Conservation (phyloP, 2,797 vertebrate species). For the Helicolenus hilgendorfi region DNA sequence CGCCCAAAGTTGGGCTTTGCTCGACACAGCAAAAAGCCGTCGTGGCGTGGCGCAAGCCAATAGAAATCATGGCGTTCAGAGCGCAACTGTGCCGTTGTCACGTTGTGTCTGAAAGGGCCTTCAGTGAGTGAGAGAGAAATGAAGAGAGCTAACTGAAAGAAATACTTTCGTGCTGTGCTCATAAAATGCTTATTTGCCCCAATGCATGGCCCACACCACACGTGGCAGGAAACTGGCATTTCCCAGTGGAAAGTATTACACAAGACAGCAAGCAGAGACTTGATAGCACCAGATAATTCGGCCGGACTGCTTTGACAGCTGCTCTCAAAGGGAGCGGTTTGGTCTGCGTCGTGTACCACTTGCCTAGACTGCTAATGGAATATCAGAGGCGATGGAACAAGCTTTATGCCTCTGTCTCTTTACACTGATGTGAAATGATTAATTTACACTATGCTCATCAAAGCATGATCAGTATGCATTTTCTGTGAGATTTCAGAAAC, state of each 20-base stretch:
- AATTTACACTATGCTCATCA: constrained; percentile 19
- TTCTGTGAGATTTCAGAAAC: constrained; percentile 18
- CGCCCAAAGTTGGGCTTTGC: too few species aligned
- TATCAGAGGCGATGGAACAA: constrained; percentile 2
- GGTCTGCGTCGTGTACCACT: constrained; percentile 9
- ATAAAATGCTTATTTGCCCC: too few species aligned
- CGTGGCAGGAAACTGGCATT: constrained; percentile 36
- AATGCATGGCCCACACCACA: not conserved
- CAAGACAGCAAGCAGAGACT: constrained; percentile 63
- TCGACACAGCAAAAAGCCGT: accelerated
- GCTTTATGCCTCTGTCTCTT: not conserved
- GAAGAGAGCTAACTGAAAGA: too few species aligned
- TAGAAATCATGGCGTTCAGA: too few species aligned
- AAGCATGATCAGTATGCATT: constrained; percentile 1
- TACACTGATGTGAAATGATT: constrained; percentile 8
- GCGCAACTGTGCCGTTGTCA: too few species aligned
- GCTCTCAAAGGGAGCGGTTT: constrained; percentile 42
- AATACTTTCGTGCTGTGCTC: too few species aligned
- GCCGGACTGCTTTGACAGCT: constrained; percentile 58
- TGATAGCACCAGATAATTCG: constrained; percentile 29
- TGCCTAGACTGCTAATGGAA: constrained; percentile 31
- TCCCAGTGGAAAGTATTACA: constrained; percentile 61
- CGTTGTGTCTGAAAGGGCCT: too few species aligned
- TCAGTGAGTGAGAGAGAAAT: too few species aligned
- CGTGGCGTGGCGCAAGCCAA: too few species aligned